phyloP scores from a whole-genome alignment of 2,888 invertebrate genomes.

The Lasioglossum marginatum region DNA sequence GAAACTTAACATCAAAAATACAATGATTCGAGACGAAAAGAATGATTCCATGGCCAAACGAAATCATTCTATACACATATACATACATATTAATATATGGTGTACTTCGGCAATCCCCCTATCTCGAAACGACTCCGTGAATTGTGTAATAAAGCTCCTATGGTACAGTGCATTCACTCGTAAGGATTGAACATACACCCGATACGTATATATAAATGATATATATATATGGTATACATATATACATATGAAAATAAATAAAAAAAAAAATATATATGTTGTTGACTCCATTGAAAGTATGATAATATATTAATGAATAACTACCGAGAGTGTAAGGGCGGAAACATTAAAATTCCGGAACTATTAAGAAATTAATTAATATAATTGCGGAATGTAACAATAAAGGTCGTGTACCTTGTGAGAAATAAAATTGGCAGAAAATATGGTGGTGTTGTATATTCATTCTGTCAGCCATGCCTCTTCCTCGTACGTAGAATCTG shows the following conservation, averaged over 20 bases:
- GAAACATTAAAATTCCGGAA: slow-evolving; percentile 75
- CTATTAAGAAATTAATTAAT: slow-evolving; percentile 77
- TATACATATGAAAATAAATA: slow-evolving; percentile 78
- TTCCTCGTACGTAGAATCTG: background rate
- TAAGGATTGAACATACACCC: slow-evolving; percentile 78
- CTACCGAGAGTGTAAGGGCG: slow-evolving; percentile 74
- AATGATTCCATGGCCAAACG: slow-evolving; percentile 47
- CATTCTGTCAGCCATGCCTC: background rate
- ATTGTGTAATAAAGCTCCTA: slow-evolving; percentile 76
- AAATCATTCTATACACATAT: slow-evolving; percentile 20
- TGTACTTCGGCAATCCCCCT: slow-evolving; percentile 69
- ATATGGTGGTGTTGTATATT: background rate
- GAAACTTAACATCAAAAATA: slow-evolving; percentile 6
- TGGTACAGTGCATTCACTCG: slow-evolving; percentile 79
- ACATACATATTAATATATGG: slow-evolving; percentile 44
- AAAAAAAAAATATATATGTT: slow-evolving; percentile 82
- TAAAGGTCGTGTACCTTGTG: slow-evolving; percentile 82
- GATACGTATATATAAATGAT: slow-evolving; percentile 79
- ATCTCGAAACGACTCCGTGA: slow-evolving; percentile 68
- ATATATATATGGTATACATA: slow-evolving; percentile 71
- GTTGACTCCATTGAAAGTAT: slow-evolving; percentile 85
- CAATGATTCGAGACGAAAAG: slow-evolving; percentile 22
- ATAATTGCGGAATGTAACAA: slow-evolving; percentile 82
- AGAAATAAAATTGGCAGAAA: slow-evolving; percentile 79
- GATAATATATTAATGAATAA: slow-evolving; percentile 81